A percentile compares a stretch with the other conserved stretches of the same genome.
Evolutionary conservation across 1,140 invertebrate species (phyloP).

Genomic region (Cyclina sinensis): DNA sequence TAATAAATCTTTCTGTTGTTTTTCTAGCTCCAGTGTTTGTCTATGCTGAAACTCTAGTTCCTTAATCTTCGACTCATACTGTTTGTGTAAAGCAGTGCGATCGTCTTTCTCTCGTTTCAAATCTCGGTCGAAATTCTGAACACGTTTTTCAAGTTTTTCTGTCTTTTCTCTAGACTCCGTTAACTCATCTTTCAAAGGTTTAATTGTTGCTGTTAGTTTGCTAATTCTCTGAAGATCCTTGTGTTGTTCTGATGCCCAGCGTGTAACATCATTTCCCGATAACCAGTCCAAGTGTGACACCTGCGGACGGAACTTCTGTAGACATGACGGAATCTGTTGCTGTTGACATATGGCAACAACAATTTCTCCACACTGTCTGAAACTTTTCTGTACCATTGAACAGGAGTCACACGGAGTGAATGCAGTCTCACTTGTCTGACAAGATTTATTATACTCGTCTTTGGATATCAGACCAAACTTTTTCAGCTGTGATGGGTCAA

Average conservation of each 20-base stretch:
- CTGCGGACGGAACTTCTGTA: conserved; percentile 80
- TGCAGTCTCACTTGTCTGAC: conserved; percentile 84
- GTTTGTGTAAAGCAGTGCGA: conserved; percentile 74
- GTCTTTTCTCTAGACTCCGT: conserved; percentile 74
- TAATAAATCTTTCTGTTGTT: conserved; percentile 69
- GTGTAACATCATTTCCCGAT: conserved; percentile 81
- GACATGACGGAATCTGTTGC: conserved; percentile 81
- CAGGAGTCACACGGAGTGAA: conserved; percentile 86
- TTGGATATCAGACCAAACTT: conserved; percentile 66
- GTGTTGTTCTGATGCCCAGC: conserved; percentile 84
- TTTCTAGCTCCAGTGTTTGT: conserved; percentile 74
- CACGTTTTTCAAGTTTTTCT: conserved; percentile 77
- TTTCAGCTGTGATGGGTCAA: conserved; percentile 54
- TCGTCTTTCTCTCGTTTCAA: conserved; percentile 81
- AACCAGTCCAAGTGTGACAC: conserved; percentile 82
- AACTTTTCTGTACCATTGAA: conserved; percentile 81
- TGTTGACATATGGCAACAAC: conserved; percentile 81
- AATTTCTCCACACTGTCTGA: conserved; percentile 79
- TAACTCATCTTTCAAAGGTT: conserved; percentile 80
- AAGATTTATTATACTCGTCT: conserved; percentile 83
- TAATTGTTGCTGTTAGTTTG: conserved; percentile 79
- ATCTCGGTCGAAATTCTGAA: conserved; percentile 78
- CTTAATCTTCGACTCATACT: conserved; percentile 82
- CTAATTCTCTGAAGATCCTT: conserved; percentile 83
- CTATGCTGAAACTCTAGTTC: conserved; percentile 74